Base-by-base conservation (phyloP, 2,113 vertebrate species). In the Notechis scutatus region DNA sequence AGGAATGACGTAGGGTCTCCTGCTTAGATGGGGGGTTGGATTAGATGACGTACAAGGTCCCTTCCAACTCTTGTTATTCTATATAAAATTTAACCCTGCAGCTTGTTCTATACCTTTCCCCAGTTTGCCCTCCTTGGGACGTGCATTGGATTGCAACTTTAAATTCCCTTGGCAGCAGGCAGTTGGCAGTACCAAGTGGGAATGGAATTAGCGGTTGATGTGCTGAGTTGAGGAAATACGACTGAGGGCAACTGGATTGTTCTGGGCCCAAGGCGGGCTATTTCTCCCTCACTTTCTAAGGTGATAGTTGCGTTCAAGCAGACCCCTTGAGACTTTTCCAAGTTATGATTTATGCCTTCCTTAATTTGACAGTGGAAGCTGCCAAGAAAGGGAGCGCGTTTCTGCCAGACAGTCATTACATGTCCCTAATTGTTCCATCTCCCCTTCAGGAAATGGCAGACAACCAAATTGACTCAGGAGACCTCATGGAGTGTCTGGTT, bases 401-500 rank as follows among this genome's bases (percentile, higher is more conserved):
- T 29, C 93, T 87, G 59, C 69, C 59, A 42, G 92, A 2, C 14
- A 5, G 11, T 64, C 47, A 56, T 5, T 91, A n/a, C 85, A 8
- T 91, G 42, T 94, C 94, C 2, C 21, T 59, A 7, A 34, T 0
- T 74, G 15, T 91, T 56, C 34, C 24, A 39, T 95, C 42, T 89
- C 94, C 95, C 29, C 87, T 86, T 90, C 92, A 99, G 99, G 99
- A 99, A 92, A 98, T 99, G 45, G 98, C 99, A 91, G 99, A 99
- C 96, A 99, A 99, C 96, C 99, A 99, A 97, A 98, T 99, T 20
- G 99, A 99, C 94, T 99, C 99, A 0, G 99, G 99, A 6, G 99
- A 99, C 93, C 97, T 99, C 95, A 99, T 99, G 99, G 99, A 99
- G 95, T 99, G 99, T 94, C 97, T 99, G 91, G 98, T 99, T 93